Evolutionary conservation across 2,113 vertebrate genomes (phyloP).

Genomic region (Morone saxatilis): DNA sequence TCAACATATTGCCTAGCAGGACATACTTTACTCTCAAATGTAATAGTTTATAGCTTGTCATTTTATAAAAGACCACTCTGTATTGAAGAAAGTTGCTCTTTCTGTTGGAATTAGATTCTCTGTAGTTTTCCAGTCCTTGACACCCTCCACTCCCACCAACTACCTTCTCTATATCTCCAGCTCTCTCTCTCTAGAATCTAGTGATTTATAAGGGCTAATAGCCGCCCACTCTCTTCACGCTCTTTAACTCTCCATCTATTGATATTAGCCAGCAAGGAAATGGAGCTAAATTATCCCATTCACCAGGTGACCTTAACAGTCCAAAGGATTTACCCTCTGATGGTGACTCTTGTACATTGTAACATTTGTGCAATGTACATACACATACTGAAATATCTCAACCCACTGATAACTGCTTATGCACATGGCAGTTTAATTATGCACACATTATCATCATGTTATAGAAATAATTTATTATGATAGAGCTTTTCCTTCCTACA

Average conservation of each 20-base stretch:
- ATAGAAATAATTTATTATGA: slow-evolving; percentile 32
- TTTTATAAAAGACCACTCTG: not conserved
- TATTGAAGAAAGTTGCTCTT: not conserved
- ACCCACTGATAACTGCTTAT: slow-evolving; percentile 11
- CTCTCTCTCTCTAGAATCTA: slow-evolving; percentile 44
- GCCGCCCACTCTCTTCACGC: slow-evolving; percentile 57
- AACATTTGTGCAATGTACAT: slow-evolving; percentile 12
- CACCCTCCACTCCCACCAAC: slow-evolving; percentile 30
- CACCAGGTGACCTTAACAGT: slow-evolving; percentile 65
- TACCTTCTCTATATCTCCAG: slow-evolving; percentile 23
- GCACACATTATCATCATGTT: slow-evolving; percentile 21
- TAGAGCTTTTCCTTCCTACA: not conserved
- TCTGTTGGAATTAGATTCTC: slow-evolving; percentile 24
- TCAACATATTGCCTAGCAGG: not conserved
- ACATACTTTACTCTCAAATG: not conserved
- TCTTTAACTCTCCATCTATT: slow-evolving; percentile 73
- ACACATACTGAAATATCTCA: slow-evolving; percentile 3
- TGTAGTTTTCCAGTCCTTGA: slow-evolving; percentile 44
- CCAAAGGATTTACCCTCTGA: slow-evolving; percentile 63
- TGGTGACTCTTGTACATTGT: slow-evolving; percentile 9
- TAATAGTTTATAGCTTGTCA: not conserved
- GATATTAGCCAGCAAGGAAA: slow-evolving; percentile 71
- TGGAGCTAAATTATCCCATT: slow-evolving; percentile 76
- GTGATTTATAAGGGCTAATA: slow-evolving; percentile 69
- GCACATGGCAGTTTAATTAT: slow-evolving; percentile 27